Percentiles rank a stretch among this genome's conserved stretches.
These are phyloP conservation scores for Cepaea hortensis DNA, from an alignment of 2,888 invertebrate species.

Conservation along the genomic window DNA sequence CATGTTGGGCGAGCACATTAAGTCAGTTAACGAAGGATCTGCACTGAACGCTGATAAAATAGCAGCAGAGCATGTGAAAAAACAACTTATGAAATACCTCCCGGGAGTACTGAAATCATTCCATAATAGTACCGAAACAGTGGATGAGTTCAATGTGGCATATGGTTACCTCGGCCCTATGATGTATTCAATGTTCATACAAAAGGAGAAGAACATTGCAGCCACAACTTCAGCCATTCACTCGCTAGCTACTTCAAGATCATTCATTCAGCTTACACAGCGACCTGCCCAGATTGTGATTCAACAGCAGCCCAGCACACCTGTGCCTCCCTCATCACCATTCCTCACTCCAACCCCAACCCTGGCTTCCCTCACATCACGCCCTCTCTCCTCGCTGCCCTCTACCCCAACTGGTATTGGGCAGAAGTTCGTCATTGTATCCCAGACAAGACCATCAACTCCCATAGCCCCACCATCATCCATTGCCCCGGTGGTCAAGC, in stretches of 20 bases:
- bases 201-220: conserved; percentile 83
- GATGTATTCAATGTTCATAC: conserved; percentile 77
- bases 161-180: conserved; percentile 89
- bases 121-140: conserved; percentile 86
- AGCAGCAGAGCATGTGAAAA: conserved; percentile 93
- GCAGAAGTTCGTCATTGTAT: conserved; percentile 71
- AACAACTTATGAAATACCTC: conserved; percentile 89
- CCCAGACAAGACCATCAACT: conserved; percentile 60
- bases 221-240: conserved; percentile 75
- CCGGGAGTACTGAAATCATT: conserved; percentile 89
- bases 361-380: conserved; percentile 29
- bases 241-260: conserved; percentile 47
- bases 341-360: conserved; percentile 42
- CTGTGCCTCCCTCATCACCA: conserved; percentile 48
- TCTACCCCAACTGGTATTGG: conserved; percentile 55
- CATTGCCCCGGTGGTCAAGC: conserved; percentile 63
- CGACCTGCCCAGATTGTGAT: conserved; percentile 62
- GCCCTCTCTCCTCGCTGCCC: conserved; percentile 41
- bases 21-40: conserved; percentile 80
- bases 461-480: conserved; percentile 52
- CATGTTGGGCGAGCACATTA: conserved; percentile 82
- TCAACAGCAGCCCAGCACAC: conserved; percentile 58
- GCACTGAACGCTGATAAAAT: conserved; percentile 88
- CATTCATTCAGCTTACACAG: conserved; percentile 43
- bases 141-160: conserved; percentile 91